Base-by-base conservation (phyloP, 2,797 vertebrate species). In the Pampus argenteus region DNA sequence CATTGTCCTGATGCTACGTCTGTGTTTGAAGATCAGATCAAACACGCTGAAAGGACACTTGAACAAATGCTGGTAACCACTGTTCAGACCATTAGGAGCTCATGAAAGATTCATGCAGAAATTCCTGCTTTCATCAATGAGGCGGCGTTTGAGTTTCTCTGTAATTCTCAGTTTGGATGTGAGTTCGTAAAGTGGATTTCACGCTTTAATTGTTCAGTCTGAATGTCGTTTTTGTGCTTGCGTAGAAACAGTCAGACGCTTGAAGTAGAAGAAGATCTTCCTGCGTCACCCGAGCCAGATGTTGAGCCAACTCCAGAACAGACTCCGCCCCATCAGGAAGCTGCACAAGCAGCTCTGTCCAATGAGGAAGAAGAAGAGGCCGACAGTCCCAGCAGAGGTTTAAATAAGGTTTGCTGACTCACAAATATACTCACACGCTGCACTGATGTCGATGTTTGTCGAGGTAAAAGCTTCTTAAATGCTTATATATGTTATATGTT, bases 171-270 rank as follows among this genome's bases (percentile, higher is more conserved):
- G 0, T 14, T 6, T 36, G 1, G 5, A 20, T 0, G 2, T 18
- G 18, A 26, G 47, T 22, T 64, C 64, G 34, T 5, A 49, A 40
- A 31, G 11, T 7, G 31, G 9, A 51, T 45, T 59, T 40, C 9
- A 36, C 17, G 23, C 17, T 34, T 34, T 31, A 22, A 3, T 26
- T 36, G 0, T 26, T 26, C 34, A 9, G 58, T 2, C 44, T 47
- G 5, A 34, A 10, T 6, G 17, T 34, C 0, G 6, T 62, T 26
- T 20, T 51, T 9, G 50, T 26, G 15, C 29, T 31, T 28, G 14
- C 4, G 2, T 59, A 93, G 92, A 23, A 92, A 91, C 81, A 91
- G 87, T 29, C 89, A 88, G 65, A 59, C 11, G 18, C 65, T 79
- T 42, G 77, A 81, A 6, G 88, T 86, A 38, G 77, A 76, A n/a